Evolutionary conservation across 2,113 vertebrate species (phyloP).

Genomic region (Atractosteus spatula): DNA sequence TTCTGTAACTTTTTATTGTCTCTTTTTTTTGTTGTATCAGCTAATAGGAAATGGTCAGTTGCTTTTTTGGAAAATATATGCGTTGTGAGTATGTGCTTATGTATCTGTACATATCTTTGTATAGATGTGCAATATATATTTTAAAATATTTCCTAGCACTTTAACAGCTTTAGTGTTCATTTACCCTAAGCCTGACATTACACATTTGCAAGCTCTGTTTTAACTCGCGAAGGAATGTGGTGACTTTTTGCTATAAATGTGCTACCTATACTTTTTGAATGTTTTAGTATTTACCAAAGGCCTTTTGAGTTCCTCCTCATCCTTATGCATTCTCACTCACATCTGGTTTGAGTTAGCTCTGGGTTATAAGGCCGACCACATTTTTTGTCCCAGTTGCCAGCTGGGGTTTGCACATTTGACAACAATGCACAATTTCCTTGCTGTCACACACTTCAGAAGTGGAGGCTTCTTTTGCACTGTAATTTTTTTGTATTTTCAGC

Average conservation of each 20-base stretch:
- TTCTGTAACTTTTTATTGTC: no score
- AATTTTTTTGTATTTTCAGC: neutral
- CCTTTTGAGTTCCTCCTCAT: neutral
- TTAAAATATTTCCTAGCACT: no score
- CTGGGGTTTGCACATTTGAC: neutral
- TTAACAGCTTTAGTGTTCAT: no score
- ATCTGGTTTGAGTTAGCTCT: neutral
- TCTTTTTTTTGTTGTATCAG: no score
- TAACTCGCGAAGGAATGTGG: no score
- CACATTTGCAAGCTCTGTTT: no score
- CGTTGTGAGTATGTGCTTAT: neutral
- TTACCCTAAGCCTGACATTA: no score
- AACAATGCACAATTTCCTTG: neutral
- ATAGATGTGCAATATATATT: neutral
- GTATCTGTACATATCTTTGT: neutral
- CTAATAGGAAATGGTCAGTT: no score
- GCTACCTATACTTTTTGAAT: no score
- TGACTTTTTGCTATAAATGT: no score
- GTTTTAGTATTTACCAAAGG: no score
- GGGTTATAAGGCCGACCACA: neutral
- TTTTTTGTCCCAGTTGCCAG: neutral
- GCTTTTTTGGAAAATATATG: neutral
- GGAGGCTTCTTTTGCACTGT: neutral
- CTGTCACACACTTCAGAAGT: neutral
- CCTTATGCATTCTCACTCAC: neutral